Conservation (phyloP, 2,888 invertebrate species). For the Drosophila tripunctata region DNA sequence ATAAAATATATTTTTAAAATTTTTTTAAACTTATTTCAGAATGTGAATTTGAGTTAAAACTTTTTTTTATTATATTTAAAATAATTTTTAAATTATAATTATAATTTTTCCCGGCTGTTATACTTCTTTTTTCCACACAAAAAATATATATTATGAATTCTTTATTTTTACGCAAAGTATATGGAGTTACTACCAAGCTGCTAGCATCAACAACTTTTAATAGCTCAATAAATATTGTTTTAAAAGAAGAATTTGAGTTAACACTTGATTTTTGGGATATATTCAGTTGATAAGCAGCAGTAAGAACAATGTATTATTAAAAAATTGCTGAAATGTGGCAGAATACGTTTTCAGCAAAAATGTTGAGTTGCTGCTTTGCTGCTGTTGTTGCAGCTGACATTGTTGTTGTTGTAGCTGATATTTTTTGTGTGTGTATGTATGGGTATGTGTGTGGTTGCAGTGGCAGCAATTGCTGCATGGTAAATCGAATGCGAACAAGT, state of each 20-base stretch:
- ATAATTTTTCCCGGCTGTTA: no score
- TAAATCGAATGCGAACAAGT: slow-evolving; percentile 82
- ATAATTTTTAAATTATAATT: no score
- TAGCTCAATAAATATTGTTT: background rate
- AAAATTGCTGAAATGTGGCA: slow-evolving; percentile 36
- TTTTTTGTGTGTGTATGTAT: no score
- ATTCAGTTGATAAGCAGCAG: slow-evolving; percentile 14
- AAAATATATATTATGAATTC: no score
- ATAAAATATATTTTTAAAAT: no score
- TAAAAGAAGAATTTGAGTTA: background rate
- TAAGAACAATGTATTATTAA: slow-evolving; percentile 43
- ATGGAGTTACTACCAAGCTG: background rate
- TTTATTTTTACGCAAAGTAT: no score
- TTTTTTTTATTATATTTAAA: no score
- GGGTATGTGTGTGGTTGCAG: slow-evolving; percentile 17
- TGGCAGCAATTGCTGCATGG: slow-evolving; percentile 48
- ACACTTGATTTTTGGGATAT: slow-evolving; percentile 14
- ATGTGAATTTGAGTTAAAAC: no score
- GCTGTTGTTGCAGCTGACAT: slow-evolving; percentile 20
- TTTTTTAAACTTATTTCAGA: no score
- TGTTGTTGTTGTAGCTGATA: no score
- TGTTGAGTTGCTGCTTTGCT: slow-evolving; percentile 10
- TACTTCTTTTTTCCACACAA: no score
- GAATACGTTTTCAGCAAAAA: slow-evolving; percentile 15
- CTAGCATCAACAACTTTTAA: background rate